Percentiles rank a stretch among this genome's conserved stretches.
phyloP scores from a whole-genome alignment of 23 tunicate species.

The Corella eumyota region DNA sequence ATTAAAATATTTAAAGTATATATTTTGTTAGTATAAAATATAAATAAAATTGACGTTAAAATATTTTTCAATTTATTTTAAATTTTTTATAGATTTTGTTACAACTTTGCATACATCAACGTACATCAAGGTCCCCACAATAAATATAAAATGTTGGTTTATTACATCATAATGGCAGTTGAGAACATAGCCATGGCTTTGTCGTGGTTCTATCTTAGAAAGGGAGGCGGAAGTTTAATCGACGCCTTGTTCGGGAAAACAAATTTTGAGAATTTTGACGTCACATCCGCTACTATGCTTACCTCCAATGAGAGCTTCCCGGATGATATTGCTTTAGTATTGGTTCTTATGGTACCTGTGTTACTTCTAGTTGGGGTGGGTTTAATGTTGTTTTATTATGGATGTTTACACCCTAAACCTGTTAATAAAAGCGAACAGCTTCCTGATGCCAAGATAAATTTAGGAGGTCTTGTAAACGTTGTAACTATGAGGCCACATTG shows the following conservation, averaged over 20 bases:
- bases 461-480: not conserved
- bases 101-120: conserved; percentile 76
- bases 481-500: not conserved
- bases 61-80: too few species aligned
- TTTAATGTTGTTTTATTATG: conserved; percentile 47
- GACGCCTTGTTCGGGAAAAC: conserved; percentile 8
- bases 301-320: not conserved
- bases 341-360: conserved; percentile 18
- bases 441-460: not conserved
- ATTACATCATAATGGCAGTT: conserved; percentile 30
- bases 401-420: conserved; percentile 26
- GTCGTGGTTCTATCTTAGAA: conserved; percentile 41
- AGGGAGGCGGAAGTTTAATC: conserved; percentile 22
- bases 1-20: too few species aligned
- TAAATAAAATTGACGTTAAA: too few species aligned
- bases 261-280: not conserved
- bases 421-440: not conserved
- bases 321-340: conserved; percentile 16
- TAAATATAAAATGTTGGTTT: conserved; percentile 35
- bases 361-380: conserved; percentile 34
- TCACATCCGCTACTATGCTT: not conserved
- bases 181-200: conserved; percentile 33
- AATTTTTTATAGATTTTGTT: conserved; percentile 38
- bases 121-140: conserved; percentile 31
- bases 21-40: too few species aligned